phyloP scores from a whole-genome alignment of 2,113 vertebrate genomes.

The Eubucco bourcierii region DNA sequence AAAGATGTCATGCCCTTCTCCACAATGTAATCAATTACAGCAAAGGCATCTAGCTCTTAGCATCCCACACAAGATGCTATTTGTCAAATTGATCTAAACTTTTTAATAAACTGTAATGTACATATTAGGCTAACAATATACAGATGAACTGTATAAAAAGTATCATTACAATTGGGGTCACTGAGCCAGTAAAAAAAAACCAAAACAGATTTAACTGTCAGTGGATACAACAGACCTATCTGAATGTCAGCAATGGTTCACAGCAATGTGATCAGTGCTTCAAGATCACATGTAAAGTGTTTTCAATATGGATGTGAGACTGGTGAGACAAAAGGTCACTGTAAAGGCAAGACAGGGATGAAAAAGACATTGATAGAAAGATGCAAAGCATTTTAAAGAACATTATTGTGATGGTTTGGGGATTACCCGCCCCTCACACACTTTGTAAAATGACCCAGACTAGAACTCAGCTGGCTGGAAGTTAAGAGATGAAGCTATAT shows the following conservation, averaged over 20 bases:
- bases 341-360: background rate
- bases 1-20: background rate
- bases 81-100: background rate
- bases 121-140: background rate
- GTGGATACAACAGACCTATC: background rate
- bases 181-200: background rate
- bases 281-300: background rate
- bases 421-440: no score
- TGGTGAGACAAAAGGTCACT: background rate
- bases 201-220: background rate
- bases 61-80: background rate
- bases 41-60: background rate
- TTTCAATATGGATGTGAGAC: background rate
- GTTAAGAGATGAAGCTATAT: no score
- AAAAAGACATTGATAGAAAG: background rate
- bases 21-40: background rate
- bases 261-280: background rate
- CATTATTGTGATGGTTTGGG: no score
- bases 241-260: constrained; percentile 28
- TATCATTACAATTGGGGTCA: background rate
- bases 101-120: background rate
- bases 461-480: no score
- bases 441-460: no score
- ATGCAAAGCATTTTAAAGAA: background rate
- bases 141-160: background rate